Percentiles rank a stretch among this genome's conserved stretches.
phyloP scores from a whole-genome alignment of 2,888 invertebrate genomes.

The Embidobia sp. region DNA sequence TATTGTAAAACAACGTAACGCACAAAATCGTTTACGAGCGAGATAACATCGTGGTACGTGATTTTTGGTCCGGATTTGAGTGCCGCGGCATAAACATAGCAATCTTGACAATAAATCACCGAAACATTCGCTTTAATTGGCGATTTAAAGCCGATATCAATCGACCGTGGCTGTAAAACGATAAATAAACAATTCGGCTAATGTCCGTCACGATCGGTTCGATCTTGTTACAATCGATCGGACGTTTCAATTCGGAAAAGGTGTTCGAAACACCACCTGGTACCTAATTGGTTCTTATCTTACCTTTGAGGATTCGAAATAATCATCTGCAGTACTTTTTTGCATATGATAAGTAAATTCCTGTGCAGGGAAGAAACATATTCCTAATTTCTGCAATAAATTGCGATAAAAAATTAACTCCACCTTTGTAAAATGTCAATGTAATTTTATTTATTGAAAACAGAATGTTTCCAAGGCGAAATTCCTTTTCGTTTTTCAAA shows the following conservation, averaged over 20 bases:
- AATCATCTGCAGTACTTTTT: no score
- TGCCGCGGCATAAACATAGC: slow-evolving; percentile 46
- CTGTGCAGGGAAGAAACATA: no score
- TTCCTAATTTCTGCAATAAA: no score
- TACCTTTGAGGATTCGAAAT: no score
- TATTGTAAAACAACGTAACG: slow-evolving; percentile 58
- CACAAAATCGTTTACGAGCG: slow-evolving; percentile 52
- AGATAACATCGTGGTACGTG: slow-evolving; percentile 52
- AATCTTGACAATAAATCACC: slow-evolving; percentile 61
- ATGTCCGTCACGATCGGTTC: slow-evolving; percentile 41
- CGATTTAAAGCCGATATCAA: slow-evolving; percentile 55
- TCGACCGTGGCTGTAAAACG: slow-evolving; percentile 39
- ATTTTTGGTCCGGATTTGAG: slow-evolving; percentile 57
- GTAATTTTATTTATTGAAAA: no score
- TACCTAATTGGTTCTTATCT: slow-evolving; percentile 15
- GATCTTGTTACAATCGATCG: slow-evolving; percentile 23
- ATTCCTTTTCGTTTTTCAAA: no score
- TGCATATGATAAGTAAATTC: no score
- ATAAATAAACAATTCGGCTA: slow-evolving; percentile 50
- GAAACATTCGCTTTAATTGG: slow-evolving; percentile 52
- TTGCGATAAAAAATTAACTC: no score
- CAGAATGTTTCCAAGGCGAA: no score
- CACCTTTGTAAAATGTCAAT: no score
- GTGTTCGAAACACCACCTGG: slow-evolving; percentile 3
- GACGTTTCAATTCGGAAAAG: slow-evolving; percentile 28